Base-by-base conservation (phyloP, 2,888 invertebrate genomes). In the Sussaba pulchella region DNA sequence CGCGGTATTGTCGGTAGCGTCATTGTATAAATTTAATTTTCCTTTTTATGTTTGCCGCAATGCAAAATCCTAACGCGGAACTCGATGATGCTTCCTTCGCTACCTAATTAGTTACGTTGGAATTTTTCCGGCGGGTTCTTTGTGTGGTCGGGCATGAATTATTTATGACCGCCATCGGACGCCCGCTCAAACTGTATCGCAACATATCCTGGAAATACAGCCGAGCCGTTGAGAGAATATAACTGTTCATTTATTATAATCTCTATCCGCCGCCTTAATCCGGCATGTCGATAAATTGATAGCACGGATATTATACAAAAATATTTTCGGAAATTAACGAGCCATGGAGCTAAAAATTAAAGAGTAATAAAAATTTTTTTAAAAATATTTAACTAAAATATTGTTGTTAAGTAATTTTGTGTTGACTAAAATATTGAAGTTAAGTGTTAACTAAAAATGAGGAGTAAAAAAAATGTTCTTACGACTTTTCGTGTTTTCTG, bases 51-150 rank as follows among this genome's bases (percentile, higher is more conserved):
- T 10, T 52, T 24, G 54, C 67, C 67, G 54, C 67, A 8, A 41
- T 26, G 41, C 14, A 41, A 54, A 52, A 54, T n/a, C 24, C 17
- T 31, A 1, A 69, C 36, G 31, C 67, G 36, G 39, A 67, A 52
- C 67, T 41, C 54, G 17, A 12, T 10, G 17, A 36, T 31, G 31
- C 67, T 69, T 69, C 63, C 54, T 36, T 41, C 66, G 47, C 24
- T 50, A 71, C 57, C 71, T 50, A 77, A 66, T 77, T 71, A 77
- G 77, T 66, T 52, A 21, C 77, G 59, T 59, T 54, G 71, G 71
- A 71, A 77, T 77, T 64, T 77, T 45, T 26, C 45, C 4, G 45
- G 26, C 24, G 71, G 64, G 19, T 66, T 70, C 57, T 77, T 70
- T 24, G 69, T 54, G 10, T 41, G 1, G 14, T 10, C 31, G 2